A percentile compares a stretch with the other conserved stretches of the same genome.
Conservation (phyloP, 2,797 vertebrate species). For the Amphiprion clarkii region DNA sequence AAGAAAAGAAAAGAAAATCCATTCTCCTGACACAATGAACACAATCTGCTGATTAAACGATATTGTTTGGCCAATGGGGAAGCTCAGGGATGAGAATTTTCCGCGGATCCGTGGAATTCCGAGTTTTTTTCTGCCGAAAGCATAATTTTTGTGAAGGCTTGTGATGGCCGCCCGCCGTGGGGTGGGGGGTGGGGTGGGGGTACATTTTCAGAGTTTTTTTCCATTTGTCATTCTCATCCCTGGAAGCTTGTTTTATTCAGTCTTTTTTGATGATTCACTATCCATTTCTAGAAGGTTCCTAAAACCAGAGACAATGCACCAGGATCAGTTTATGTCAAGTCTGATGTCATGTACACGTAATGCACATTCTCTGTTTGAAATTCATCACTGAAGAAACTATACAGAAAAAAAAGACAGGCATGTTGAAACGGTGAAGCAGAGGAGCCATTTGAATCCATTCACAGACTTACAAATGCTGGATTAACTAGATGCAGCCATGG, state of each 20-base stretch:
- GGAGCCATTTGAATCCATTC: conserved; percentile 72
- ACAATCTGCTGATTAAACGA: not conserved
- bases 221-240: too few species aligned
- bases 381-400: not conserved
- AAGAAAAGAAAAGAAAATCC: not conserved
- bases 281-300: not conserved
- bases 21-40: conserved; percentile 8
- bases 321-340: not conserved
- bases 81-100: too few species aligned
- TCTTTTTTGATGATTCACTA: not conserved
- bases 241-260: not conserved
- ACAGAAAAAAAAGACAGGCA: conserved; percentile 40
- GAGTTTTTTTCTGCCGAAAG: too few species aligned
- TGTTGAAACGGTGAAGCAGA: conserved; percentile 52
- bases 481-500: conserved; percentile 80
- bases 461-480: conserved; percentile 72
- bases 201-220: too few species aligned
- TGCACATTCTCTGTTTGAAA: conserved; percentile 6
- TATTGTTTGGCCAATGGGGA: not conserved
- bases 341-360: conserved; percentile 6
- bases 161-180: too few species aligned
- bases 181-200: too few species aligned
- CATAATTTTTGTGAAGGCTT: too few species aligned
- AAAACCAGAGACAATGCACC: not conserved
- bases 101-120: too few species aligned